A percentile compares a stretch with the other conserved stretches of the same genome.
phyloP scores from a whole-genome alignment of 2,113 vertebrate genomes.

The Triplophysa rosa region DNA sequence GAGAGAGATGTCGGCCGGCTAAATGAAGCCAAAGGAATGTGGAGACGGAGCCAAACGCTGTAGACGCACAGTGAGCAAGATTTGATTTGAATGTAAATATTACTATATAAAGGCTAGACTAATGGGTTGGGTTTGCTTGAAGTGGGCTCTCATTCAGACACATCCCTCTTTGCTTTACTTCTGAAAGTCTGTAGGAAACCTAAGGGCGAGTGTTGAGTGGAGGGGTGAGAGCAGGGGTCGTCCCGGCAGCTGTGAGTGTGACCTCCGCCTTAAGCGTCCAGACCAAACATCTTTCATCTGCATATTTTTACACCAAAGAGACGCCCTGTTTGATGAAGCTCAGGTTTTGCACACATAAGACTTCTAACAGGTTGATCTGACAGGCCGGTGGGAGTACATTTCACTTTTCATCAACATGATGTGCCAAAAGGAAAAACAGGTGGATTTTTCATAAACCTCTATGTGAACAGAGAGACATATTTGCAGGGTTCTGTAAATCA shows the following conservation, averaged over 20 bases:
- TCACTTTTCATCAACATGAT: slow-evolving; percentile 17
- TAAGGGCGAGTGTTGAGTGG: slow-evolving; percentile 29
- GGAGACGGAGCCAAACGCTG: neutral
- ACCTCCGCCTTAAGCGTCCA: slow-evolving; percentile 23
- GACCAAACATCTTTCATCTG: slow-evolving; percentile 34
- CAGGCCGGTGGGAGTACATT: neutral
- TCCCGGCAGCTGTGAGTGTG: neutral
- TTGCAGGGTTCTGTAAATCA: too few species aligned
- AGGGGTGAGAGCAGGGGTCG: slow-evolving; percentile 10
- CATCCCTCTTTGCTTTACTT: slow-evolving; percentile 5
- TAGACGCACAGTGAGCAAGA: slow-evolving; percentile 28
- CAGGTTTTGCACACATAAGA: slow-evolving; percentile 9
- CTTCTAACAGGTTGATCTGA: neutral
- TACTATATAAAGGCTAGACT: slow-evolving; percentile 18
- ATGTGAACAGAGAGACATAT: neutral
- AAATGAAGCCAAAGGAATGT: slow-evolving; percentile 30
- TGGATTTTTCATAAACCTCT: neutral
- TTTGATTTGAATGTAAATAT: slow-evolving; percentile 43
- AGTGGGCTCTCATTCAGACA: slow-evolving; percentile 20
- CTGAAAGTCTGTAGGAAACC: slow-evolving; percentile 19
- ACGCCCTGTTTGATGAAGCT: slow-evolving; percentile 44
- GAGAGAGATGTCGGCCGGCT: slow-evolving; percentile 4
- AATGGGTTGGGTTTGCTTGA: neutral
- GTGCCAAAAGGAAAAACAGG: neutral
- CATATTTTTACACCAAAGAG: neutral